These are phyloP conservation scores for Centruroides sculpturatus DNA, from an alignment of 1,140 invertebrate genomes.

Conservation along the genomic window DNA sequence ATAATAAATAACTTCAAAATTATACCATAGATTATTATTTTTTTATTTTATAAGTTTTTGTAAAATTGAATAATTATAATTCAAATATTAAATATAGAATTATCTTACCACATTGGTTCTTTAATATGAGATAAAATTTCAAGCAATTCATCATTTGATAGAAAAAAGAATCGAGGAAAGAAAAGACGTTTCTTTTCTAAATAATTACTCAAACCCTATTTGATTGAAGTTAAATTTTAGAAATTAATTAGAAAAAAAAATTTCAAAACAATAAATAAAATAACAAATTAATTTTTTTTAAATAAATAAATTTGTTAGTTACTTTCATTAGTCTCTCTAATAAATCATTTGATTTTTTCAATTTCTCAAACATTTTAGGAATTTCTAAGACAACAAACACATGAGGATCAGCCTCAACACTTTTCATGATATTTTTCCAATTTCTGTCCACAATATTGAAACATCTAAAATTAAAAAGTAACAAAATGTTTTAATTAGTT, in stretches of 20 bases:
- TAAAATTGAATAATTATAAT: background rate
- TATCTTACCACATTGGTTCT: constrained; percentile 66
- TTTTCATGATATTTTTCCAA: constrained; percentile 91
- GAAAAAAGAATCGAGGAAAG: constrained; percentile 92
- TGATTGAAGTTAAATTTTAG: too few relatives aligned
- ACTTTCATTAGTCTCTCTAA: constrained; percentile 23
- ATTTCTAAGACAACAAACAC: constrained; percentile 76
- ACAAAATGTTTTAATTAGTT: background rate
- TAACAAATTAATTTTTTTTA: too few relatives aligned
- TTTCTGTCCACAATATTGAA: constrained; percentile 27
- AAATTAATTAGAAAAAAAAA: too few relatives aligned
- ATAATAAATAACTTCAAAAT: too few relatives aligned
- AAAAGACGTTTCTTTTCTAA: constrained; percentile 88
- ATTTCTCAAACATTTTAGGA: constrained; percentile 75
- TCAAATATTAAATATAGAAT: background rate
- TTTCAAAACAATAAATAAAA: too few relatives aligned
- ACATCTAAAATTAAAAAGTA: constrained; percentile 16
- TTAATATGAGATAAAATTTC: constrained; percentile 95
- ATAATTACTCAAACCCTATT: constrained; percentile 79
- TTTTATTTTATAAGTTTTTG: background rate
- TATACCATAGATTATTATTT: too few relatives aligned
- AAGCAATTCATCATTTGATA: constrained; percentile 90
- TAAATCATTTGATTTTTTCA: constrained; percentile 75
- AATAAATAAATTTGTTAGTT: background rate
- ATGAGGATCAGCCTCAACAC: constrained; percentile 54